These are phyloP conservation scores for Cebuella pygmaea DNA, from an alignment of 2,797 vertebrate species.

Conservation along the genomic window DNA sequence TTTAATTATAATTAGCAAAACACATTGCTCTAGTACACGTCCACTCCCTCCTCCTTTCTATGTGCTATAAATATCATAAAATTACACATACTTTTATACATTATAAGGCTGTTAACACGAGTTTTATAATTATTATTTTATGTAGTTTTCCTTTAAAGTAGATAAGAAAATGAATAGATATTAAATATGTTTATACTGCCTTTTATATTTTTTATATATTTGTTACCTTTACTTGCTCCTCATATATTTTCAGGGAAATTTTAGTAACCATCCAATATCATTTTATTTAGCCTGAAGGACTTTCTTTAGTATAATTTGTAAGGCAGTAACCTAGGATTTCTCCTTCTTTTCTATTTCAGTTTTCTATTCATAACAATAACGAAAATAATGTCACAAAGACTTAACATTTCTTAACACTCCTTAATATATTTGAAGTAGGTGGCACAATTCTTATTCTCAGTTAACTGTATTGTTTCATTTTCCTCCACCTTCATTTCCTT, in stretches of 20 bases:
- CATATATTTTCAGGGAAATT: not conserved
- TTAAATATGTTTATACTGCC: not conserved
- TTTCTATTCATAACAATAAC: not conserved
- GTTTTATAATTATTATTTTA: not conserved
- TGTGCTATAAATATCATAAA: not conserved
- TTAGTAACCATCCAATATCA: not conserved
- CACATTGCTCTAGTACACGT: not conserved
- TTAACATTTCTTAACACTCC: not conserved
- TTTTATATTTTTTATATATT: not conserved
- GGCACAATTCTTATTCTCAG: not conserved
- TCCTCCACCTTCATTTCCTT: not conserved
- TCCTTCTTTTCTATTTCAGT: not conserved
- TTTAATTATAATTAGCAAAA: not conserved
- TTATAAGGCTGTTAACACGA: not conserved
- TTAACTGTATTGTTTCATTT: not conserved
- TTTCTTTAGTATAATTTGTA: not conserved
- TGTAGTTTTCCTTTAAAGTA: not conserved
- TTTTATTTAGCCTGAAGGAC: not conserved
- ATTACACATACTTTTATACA: not conserved
- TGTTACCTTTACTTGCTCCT: not conserved
- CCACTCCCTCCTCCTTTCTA: not conserved
- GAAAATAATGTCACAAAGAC: not conserved
- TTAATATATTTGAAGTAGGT: not conserved
- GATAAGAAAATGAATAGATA: not conserved
- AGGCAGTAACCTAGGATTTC: not conserved